Base-by-base conservation (phyloP, 2,797 vertebrate species). In the Anas bahamensis region DNA sequence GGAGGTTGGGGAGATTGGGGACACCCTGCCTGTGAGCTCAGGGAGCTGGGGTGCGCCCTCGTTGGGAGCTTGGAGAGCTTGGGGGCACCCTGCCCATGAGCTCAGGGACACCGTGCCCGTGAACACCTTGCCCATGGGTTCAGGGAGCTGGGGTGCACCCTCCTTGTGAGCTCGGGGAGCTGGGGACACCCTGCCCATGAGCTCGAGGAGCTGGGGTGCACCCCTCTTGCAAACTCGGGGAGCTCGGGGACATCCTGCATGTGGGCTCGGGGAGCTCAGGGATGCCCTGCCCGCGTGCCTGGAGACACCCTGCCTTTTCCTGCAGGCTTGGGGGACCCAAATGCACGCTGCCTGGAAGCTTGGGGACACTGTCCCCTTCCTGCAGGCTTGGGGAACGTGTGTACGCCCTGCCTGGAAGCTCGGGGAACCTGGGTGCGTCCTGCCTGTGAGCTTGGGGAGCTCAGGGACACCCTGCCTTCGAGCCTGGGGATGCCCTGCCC, bases 251-350 rank as follows among this genome's bases (percentile, higher is more conserved):
- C 3, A 1, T 14, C 17, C n/a, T 77, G 57, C 29, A 11, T 1
- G 8, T 3, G 4, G 19, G 41, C 42, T 16, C 4, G 6, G 26
- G 56, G 42, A 10, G 37, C 19, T 21, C 11, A 9, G 23, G 35
- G 33, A 13, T 2, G 1, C 22, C 17, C 28, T 77, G 57, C 29
- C 17, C 1, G 4, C 1, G 4, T 19, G 41, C 42, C 31, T 7
- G 8, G 24, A 42, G 42, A 10, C 8, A 7, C 18, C 42, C 11
- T 31, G n/a, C 11, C 31, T 26, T 64, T 55, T 21, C 23, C 18
- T 35, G 35, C 8, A 1, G 13, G 41, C 22, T 59, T 17, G 9
- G 28, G 17, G 44, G 18, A 17, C 52, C 28, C 52, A 31, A 17
- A 6, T 17, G 17, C 26, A 17, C 41, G 29, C 56, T 29, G 66